Evolutionary conservation across 2,888 invertebrate species (phyloP), one percentile per base, ranked within the genome.

Genomic region (Xylocampa areola): DNA sequence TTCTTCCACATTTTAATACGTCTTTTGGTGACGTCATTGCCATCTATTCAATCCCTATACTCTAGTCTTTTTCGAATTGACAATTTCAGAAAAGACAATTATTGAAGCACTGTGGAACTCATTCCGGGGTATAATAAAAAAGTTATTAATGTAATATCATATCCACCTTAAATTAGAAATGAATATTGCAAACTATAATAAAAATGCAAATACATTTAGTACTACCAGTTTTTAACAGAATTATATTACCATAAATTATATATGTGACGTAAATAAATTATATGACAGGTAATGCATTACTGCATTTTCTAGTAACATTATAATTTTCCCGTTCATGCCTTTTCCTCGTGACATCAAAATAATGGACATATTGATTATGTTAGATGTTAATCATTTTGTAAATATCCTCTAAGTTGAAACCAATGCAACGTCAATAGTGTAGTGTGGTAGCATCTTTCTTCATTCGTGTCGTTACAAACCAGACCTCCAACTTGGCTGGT

Each of bases 291-390:
- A 10, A n/a, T 25, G 8, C 25, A 25, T 25, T 25, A 7, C 21
- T 21, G 2, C 0, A 25, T 25, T 25, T 25, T 8, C 25, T 8
- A 8, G 2, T 25, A 8, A 19, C 10, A 11, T 6, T 13, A 54
- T 37, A 21, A 41, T 16, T 13, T 27, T 13, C 2, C 7, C 2
- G 29, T 21, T 27, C 10, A 33, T 33, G 27, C 6, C 25, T 19
- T 27, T 19, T 17, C 14, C 16, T 4, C 37, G n/a, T 17, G 8
- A 5, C 16, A 58, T 55, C 30, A 11, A 6, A n/a, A n/a, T n/a
- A n/a, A 30, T 44, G 8, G 7, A 17, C n/a, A 32, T 1, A 13
- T 2, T 1, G 5, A 0, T 7, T 27, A 4, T 4, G 11, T 14
- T 10, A 53, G n/a, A 19, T 11, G 19, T 11, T 5, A 6, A 21